Evolutionary conservation across 2,888 invertebrate genomes (phyloP).

Genomic region (Monochamus alternatus): DNA sequence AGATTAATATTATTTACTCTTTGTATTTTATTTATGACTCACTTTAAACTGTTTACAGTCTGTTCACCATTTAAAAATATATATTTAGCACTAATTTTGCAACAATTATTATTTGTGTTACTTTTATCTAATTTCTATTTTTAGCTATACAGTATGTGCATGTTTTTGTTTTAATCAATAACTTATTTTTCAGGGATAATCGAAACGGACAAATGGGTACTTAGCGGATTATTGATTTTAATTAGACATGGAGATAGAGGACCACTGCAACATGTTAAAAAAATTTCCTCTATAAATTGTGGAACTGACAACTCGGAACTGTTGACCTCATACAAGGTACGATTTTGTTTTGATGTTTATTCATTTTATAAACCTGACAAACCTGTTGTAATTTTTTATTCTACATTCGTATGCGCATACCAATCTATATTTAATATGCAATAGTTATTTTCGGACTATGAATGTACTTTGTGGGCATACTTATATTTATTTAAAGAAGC

Average conservation of each 20-base stretch:
- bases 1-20: neutral
- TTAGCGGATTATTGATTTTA: constrained; percentile 83
- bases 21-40: neutral
- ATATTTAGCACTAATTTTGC: neutral
- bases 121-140: neutral
- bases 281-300: constrained; percentile 86
- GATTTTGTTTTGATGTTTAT: constrained; percentile 15
- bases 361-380: constrained; percentile 11
- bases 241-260: constrained; percentile 93
- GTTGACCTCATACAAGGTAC: constrained; percentile 67
- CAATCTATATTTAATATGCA: constrained; percentile 18
- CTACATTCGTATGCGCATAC: constrained; percentile 6
- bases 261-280: constrained; percentile 87
- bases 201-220: constrained; percentile 74
- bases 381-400: constrained; percentile 17
- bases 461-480: neutral
- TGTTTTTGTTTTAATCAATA: constrained; percentile 1
- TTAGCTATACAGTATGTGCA: neutral
- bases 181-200: constrained; percentile 63
- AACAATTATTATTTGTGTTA: neutral
- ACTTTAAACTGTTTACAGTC: neutral
- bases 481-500: neutral
- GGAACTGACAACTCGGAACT: constrained; percentile 70
- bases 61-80: no score
- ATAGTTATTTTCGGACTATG: constrained; percentile 9